Evolutionary conservation across 2,113 vertebrate species (phyloP).

Genomic region (Sula dactylatra): DNA sequence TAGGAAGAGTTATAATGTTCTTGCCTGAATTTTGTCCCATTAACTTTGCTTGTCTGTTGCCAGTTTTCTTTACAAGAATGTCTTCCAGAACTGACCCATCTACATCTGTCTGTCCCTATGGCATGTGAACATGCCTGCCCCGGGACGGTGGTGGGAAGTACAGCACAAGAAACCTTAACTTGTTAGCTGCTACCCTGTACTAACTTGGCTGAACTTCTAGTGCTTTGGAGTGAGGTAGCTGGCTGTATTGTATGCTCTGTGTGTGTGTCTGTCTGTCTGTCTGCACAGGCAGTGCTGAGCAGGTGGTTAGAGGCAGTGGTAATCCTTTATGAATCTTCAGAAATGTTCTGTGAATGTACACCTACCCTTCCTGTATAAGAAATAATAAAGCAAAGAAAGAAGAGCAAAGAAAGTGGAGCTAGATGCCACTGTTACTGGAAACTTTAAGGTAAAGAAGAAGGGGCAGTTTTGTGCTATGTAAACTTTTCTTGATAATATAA

Average conservation of each 20-base stretch:
- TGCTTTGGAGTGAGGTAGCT: not conserved
- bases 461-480: not conserved
- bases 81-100: not conserved
- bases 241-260: not conserved
- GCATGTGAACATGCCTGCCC: not conserved
- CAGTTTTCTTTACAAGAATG: not conserved
- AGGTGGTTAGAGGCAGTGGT: not conserved
- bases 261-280: not conserved
- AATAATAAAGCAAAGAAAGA: not conserved
- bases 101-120: not conserved
- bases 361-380: not conserved
- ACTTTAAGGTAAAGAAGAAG: not conserved
- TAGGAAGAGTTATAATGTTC: not conserved
- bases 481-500: not conserved
- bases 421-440: not conserved
- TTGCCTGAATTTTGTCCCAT: not conserved
- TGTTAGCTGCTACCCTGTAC: not conserved
- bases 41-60: not conserved
- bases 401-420: not conserved
- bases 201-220: not conserved
- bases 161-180: not conserved
- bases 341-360: not conserved
- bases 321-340: not conserved
- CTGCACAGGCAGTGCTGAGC: not conserved
- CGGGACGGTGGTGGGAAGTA: not conserved